Evolutionary conservation across 1,140 invertebrate genomes (phyloP), one percentile per base, ranked within the genome.

Genomic region (Drosophila eugracilis): DNA sequence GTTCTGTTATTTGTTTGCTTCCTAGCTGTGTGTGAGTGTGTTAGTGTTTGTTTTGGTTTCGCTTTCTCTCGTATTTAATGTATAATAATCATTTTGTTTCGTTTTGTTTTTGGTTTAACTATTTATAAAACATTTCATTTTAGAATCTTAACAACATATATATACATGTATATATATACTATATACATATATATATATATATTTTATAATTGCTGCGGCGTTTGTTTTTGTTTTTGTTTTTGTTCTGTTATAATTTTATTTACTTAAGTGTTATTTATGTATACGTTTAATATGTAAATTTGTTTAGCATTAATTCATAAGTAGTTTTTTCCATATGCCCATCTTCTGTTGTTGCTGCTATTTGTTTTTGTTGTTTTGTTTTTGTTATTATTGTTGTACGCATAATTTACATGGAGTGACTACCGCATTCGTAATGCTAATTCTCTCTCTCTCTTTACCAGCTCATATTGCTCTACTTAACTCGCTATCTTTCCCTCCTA

Each of bases 91-190:
- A 55, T 72, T 44, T 55, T 58, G 30, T 41, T 42, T 45, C 57
- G 55, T 55, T 63, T 58, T 22, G n/a, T 67, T 73, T 75, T 52
- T 28, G 55, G 73, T 85, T 85, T 85, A 90, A 90, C 89, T 89
- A 89, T 90, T 90, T 90, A 90, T 90, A 90, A 90, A 90, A 90
- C 89, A 86, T 90, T 90, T 90, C 78, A 90, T 78, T 79, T 90
- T 90, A 90, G 89, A 90, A 90, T 90, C 86, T 83, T 90, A 90
- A 90, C 89, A 90, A 90, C 80, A 50, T 90, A 72, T 90, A 69
- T 62, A 69, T 83, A 63, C 59, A 44, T 54, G 55, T 57, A 57
- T 47, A 60, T 4, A 63, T 83, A 32, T 48, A 28, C 15, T 59
- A 52, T 62, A 53, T 69, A 60, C 65, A 70, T 49, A 70, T 83